Evolutionary conservation across 2,888 invertebrate genomes (phyloP).

Genomic region (Cryptops parisi): DNA sequence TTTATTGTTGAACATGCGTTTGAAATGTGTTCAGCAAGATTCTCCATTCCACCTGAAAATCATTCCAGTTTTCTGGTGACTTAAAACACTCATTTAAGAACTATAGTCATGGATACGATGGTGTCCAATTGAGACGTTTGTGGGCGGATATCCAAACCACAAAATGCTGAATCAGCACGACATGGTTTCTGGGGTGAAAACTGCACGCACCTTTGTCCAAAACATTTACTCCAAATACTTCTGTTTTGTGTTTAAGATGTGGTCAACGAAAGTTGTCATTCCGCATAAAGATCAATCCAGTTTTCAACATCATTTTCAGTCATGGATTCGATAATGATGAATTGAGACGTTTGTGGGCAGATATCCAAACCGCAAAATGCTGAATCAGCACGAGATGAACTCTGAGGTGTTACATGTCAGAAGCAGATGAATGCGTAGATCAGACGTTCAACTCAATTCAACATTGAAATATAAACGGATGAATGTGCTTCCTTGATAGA

Average conservation of each 20-base stretch:
- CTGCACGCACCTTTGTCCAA: slow-evolving; percentile 31
- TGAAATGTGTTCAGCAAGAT: slow-evolving; percentile 39
- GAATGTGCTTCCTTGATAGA: too few relatives aligned
- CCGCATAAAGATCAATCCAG: slow-evolving; percentile 47
- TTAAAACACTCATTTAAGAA: slow-evolving; percentile 37
- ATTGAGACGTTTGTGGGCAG: slow-evolving; percentile 15
- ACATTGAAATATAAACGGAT: too few relatives aligned
- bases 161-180: not conserved
- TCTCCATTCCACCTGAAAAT: slow-evolving; percentile 44
- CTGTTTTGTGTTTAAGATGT: slow-evolving; percentile 21
- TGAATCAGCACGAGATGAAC: too few relatives aligned
- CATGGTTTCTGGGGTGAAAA: too few relatives aligned
- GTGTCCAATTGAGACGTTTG: slow-evolving; percentile 13
- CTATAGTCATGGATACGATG: slow-evolving; percentile 14
- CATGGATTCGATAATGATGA: slow-evolving; percentile 15
- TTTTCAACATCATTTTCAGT: slow-evolving; percentile 34
- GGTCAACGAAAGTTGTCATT: slow-evolving; percentile 44
- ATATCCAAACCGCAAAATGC: slow-evolving; percentile 8
- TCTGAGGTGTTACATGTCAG: too few relatives aligned
- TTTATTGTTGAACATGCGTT: slow-evolving; percentile 18
- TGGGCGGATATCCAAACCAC: slow-evolving; percentile 14
- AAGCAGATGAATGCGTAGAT: too few relatives aligned
- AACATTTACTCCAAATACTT: slow-evolving; percentile 2
- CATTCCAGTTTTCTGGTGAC: slow-evolving; percentile 48
- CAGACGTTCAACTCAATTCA: too few relatives aligned